phyloP scores from a whole-genome alignment of 2,797 vertebrate species.

The Hemibagrus guttatus region DNA sequence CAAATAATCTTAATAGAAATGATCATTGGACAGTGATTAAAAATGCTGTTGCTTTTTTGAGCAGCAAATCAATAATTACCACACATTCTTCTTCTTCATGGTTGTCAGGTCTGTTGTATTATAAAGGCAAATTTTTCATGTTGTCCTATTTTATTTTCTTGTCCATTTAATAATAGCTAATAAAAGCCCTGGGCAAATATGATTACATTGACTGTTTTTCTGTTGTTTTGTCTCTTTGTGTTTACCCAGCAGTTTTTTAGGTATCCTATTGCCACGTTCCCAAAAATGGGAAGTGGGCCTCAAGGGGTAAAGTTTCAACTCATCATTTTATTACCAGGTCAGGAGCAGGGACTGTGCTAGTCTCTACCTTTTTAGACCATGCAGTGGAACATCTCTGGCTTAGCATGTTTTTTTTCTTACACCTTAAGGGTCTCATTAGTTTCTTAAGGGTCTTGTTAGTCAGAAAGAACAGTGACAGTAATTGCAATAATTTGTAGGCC shows the following conservation, averaged over 20 bases:
- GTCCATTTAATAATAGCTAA: not conserved
- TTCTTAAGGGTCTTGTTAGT: constrained; percentile 15
- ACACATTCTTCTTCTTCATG: not conserved
- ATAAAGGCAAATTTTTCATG: not conserved
- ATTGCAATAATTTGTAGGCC: constrained; percentile 42
- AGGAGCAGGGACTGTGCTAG: not conserved
- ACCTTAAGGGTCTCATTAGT: constrained; percentile 32
- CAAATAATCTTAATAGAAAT: not conserved
- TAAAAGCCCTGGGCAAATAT: not conserved
- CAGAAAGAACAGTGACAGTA: constrained; percentile 54
- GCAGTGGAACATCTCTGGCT: not conserved
- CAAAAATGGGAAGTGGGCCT: not conserved
- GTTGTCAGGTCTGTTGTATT: not conserved
- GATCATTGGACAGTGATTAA: not conserved
- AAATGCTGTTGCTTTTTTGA: not conserved
- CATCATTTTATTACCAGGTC: constrained; percentile 3
- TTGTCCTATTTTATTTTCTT: not conserved
- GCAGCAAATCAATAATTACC: not conserved
- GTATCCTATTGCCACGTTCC: not conserved
- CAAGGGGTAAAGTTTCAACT: not conserved
- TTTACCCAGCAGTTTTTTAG: not conserved
- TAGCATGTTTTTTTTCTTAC: not conserved
- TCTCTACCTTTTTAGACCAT: not conserved
- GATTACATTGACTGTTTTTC: not conserved
- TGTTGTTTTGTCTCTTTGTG: too few species aligned